These are phyloP conservation scores for Neoarius graeffei DNA, from an alignment of 2,113 vertebrate genomes.

Conservation along the genomic window DNA sequence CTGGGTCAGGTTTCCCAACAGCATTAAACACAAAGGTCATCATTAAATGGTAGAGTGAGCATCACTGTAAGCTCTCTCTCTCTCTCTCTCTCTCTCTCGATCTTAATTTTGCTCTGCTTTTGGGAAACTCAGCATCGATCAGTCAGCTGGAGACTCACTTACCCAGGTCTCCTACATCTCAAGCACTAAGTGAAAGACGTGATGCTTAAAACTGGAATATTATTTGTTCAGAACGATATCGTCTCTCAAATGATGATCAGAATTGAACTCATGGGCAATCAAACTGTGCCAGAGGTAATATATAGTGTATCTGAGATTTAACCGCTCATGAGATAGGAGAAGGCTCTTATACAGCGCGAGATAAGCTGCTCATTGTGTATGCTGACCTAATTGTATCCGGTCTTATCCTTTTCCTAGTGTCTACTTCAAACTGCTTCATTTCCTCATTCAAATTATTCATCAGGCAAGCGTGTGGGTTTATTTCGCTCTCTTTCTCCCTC, in stretches of 20 bases:
- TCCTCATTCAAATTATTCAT: slow-evolving; percentile 81
- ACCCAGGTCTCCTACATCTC: not conserved
- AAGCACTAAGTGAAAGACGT: not conserved
- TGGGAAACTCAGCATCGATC: not conserved
- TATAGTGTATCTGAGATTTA: slow-evolving; percentile 7
- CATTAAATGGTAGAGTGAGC: not conserved
- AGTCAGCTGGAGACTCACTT: not conserved
- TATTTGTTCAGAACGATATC: not conserved
- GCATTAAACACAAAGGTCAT: not conserved
- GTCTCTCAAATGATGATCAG: not conserved
- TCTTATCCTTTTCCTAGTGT: slow-evolving; percentile 74
- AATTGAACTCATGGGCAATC: slow-evolving; percentile 25
- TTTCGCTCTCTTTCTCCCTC: slow-evolving; percentile 72
- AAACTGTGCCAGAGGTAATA: not conserved
- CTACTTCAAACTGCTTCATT: slow-evolving; percentile 76
- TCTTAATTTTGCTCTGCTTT: not conserved
- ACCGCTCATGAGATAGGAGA: slow-evolving; percentile 11
- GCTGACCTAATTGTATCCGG: slow-evolving; percentile 79
- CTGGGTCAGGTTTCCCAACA: not conserved
- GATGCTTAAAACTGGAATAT: not conserved
- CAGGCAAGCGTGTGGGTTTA: slow-evolving; percentile 72
- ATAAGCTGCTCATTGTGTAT: slow-evolving; percentile 58
- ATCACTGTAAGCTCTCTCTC: not conserved
- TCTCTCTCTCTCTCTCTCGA: not conserved
- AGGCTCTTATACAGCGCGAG: slow-evolving; percentile 8